phyloP scores from a whole-genome alignment of 2,797 vertebrate species.

The Taenioides sp. region DNA sequence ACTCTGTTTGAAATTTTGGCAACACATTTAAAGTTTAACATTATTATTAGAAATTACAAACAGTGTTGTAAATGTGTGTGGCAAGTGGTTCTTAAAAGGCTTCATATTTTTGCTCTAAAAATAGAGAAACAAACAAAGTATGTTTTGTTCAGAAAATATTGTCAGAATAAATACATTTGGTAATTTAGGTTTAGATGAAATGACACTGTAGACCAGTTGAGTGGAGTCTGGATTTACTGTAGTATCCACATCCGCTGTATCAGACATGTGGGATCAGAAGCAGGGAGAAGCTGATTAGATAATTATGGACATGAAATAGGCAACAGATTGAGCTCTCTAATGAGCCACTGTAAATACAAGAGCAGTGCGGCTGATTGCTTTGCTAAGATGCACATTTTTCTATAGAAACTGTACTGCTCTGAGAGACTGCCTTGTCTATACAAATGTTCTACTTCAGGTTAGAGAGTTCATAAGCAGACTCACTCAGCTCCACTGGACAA shows the following conservation, averaged over 20 bases:
- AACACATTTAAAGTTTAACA: too few relatives aligned
- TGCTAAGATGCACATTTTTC: constrained; percentile 10
- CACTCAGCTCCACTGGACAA: constrained; percentile 24
- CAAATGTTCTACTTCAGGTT: constrained; percentile 14
- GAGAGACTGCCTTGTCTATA: neutral
- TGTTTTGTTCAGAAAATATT: neutral
- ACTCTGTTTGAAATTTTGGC: neutral
- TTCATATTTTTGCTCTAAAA: too few relatives aligned
- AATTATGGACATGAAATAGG: constrained; percentile 40
- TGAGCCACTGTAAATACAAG: constrained; percentile 42
- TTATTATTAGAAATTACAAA: too few relatives aligned
- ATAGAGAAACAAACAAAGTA: neutral
- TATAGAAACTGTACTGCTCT: neutral
- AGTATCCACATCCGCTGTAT: constrained; percentile 9
- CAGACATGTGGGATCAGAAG: constrained; percentile 28
- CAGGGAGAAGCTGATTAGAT: constrained; percentile 31
- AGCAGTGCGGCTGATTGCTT: constrained; percentile 13
- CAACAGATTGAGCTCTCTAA: constrained; percentile 34
- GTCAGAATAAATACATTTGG: neutral
- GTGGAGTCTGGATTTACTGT: constrained; percentile 20
- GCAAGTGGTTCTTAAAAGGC: too few relatives aligned
- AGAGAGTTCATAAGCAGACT: constrained; percentile 23
- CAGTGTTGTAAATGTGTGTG: too few relatives aligned
- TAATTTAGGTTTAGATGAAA: neutral
- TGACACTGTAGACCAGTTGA: neutral